These are phyloP conservation scores for Tympanuchus pallidicinctus DNA, from an alignment of 2,113 vertebrate species.

Conservation along the genomic window DNA sequence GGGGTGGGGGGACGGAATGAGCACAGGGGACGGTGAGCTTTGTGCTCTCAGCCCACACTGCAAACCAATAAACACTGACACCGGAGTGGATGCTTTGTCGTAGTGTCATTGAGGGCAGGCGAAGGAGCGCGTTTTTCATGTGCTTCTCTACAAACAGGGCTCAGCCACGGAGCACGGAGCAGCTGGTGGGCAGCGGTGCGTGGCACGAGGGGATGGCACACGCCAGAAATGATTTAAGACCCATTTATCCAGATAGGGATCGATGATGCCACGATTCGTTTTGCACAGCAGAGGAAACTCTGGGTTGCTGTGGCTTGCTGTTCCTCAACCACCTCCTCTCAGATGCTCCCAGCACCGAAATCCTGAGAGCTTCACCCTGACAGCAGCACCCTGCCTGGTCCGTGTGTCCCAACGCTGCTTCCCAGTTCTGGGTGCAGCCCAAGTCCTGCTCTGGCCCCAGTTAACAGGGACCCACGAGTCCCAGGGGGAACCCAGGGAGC, in stretches of 20 bases:
- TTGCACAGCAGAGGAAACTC: background rate
- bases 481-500: background rate
- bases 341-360: too few relatives aligned
- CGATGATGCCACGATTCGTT: background rate
- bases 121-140: fast-evolving
- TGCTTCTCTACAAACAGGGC: background rate
- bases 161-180: background rate
- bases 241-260: background rate
- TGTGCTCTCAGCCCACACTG: fast-evolving
- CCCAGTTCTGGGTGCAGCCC: background rate
- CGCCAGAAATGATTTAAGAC: background rate
- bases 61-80: slow-evolving; percentile 52
- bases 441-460: too few relatives aligned
- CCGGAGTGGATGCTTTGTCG: background rate
- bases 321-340: background rate
- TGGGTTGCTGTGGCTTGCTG: background rate
- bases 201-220: background rate
- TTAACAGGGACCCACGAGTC: too few relatives aligned
- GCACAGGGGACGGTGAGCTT: background rate
- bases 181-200: background rate
- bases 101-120: background rate
- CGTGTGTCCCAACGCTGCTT: fast-evolving
- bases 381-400: background rate
- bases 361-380: background rate
- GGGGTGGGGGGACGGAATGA: too few relatives aligned